Base-by-base conservation (phyloP, 2,888 invertebrate genomes). In the Oscheius sp. region DNA sequence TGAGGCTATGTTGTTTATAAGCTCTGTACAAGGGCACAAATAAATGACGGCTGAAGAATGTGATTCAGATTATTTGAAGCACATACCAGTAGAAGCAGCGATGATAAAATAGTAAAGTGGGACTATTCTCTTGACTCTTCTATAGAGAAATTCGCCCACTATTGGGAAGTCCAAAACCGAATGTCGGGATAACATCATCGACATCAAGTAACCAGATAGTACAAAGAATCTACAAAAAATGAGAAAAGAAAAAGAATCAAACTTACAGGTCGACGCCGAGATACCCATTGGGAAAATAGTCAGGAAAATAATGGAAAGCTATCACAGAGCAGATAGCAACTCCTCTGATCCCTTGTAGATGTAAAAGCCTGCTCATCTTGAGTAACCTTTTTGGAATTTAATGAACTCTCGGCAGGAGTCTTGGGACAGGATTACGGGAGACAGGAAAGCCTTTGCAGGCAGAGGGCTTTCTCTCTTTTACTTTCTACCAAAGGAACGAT, bases 131-230 rank as follows among this genome's bases (percentile, higher is more conserved):
- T 66, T 66, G 13, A 66, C 49, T 29, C 66, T 25, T 13, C 49
- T 25, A 23, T 66, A 66, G 12, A 66, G 52, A 27, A 66, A 66
- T 13, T 66, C 66, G 2, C 13, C 12, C 25, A 49, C n/a, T 1
- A 18, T 21, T 1, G 52, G 16, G 12, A 52, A 12, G n/a, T n/a
- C n/a, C 25, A 18, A 35, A 12, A 13, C n/a, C 18, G 23, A 16
- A 29, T 27, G 13, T 29, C 66, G 49, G 16, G 25, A 16, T 27
- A 66, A 9, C 66, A 66, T 66, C 66, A 66, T 66, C 2, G 49
- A 29, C 66, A 66, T 66, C 52, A 66, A 35, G 21, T 66, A 66
- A 13, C 66, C 66, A 27, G 66, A 66, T 7, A 66, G 66, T 25
- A 66, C n/a, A 49, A 66, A 66, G 29, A 66, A 66, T 27, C 66